Conservation (phyloP, 2,113 vertebrate species). For the Bufo gargarizans region DNA sequence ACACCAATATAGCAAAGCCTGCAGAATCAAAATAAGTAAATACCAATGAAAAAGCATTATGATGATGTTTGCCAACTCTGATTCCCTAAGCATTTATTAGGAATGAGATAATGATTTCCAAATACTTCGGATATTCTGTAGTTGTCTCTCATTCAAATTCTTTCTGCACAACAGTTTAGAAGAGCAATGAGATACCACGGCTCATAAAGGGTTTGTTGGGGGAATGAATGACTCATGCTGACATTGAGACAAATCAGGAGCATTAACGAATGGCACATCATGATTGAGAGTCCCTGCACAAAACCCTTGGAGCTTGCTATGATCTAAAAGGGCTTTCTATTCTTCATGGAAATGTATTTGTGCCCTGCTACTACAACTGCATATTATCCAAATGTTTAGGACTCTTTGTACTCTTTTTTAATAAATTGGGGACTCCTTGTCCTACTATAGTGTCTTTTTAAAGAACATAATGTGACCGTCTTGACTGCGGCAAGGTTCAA, state of each 20-base stretch:
- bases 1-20: slow-evolving; percentile 8
- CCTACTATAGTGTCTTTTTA: background rate
- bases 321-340: slow-evolving; percentile 36
- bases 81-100: slow-evolving; percentile 43
- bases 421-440: background rate
- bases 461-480: background rate
- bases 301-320: slow-evolving; percentile 55
- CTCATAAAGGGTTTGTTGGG: slow-evolving; percentile 13
- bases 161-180: slow-evolving; percentile 46
- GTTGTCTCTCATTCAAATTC: slow-evolving; percentile 51
- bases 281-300: background rate
- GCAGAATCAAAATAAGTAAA: background rate
- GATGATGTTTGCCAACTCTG: background rate
- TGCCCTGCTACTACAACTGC: slow-evolving; percentile 57
- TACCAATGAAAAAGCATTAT: background rate
- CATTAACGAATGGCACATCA: slow-evolving; percentile 35
- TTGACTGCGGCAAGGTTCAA: background rate
- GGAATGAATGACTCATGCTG: slow-evolving; percentile 47
- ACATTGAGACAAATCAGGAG: fast-evolving
- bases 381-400: slow-evolving; percentile 43
- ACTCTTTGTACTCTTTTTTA: slow-evolving; percentile 49
- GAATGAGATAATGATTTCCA: slow-evolving; percentile 36
- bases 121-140: slow-evolving; percentile 26
- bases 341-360: slow-evolving; percentile 63
- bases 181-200: background rate